Evolutionary conservation across 2,888 invertebrate species (phyloP).

Genomic region (Drosophila borealis): DNA sequence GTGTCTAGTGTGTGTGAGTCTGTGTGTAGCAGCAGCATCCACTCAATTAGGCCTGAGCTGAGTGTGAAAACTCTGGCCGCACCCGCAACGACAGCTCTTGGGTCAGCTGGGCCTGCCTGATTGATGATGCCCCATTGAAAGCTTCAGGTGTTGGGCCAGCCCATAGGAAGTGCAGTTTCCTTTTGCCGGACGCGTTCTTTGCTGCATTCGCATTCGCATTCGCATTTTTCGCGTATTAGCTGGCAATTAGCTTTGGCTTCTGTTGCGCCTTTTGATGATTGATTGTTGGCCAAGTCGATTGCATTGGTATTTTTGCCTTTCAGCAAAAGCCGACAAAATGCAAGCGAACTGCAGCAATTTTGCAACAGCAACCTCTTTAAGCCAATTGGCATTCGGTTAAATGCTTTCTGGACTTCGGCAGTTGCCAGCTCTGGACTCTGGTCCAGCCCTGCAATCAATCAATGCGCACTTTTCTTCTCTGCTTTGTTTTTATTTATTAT

Average conservation of each 20-base stretch:
- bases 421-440: slow-evolving; percentile 8
- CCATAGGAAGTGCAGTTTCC: slow-evolving; percentile 68
- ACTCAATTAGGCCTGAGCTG: slow-evolving; percentile 59
- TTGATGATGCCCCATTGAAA: slow-evolving; percentile 26
- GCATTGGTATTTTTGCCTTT: slow-evolving; percentile 54
- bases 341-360: slow-evolving; percentile 35
- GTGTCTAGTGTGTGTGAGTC: slow-evolving; percentile 4
- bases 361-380: slow-evolving; percentile 36
- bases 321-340: slow-evolving; percentile 65
- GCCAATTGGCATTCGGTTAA: slow-evolving; percentile 58
- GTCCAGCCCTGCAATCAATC: slow-evolving; percentile 54
- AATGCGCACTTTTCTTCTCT: slow-evolving; percentile 17
- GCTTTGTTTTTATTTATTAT: not conserved
- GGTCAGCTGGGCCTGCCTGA: slow-evolving; percentile 12
- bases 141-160: slow-evolving; percentile 47
- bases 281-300: slow-evolving; percentile 55
- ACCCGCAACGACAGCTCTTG: slow-evolving; percentile 31
- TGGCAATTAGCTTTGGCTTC: slow-evolving; percentile 58
- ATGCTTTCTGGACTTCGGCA: slow-evolving; percentile 23
- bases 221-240: slow-evolving; percentile 68
- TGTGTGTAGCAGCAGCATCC: slow-evolving; percentile 23
- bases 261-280: slow-evolving; percentile 55
- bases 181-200: slow-evolving; percentile 52
- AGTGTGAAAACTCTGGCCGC: slow-evolving; percentile 64
- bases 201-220: slow-evolving; percentile 15